Evolutionary conservation across 2,797 vertebrate genomes (phyloP).

Genomic region (Pelochelys cantorii): DNA sequence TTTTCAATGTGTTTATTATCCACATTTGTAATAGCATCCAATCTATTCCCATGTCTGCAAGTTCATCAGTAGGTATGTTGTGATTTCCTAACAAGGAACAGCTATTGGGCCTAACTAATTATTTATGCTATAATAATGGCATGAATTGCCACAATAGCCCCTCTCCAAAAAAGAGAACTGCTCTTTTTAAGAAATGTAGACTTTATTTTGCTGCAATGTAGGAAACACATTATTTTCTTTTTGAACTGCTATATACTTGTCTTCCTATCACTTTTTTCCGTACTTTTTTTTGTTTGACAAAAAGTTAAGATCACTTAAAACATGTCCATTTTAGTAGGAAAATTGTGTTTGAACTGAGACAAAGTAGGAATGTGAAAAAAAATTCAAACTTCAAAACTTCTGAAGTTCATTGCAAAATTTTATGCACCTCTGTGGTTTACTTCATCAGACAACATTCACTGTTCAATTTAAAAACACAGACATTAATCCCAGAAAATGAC

Average conservation of each 20-base stretch:
- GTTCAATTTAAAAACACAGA: not conserved
- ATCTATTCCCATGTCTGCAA: not conserved
- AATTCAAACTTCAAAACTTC: not conserved
- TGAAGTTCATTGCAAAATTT: not conserved
- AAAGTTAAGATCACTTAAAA: accelerated
- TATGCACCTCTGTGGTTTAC: not conserved
- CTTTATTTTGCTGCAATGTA: not conserved
- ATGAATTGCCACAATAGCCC: not conserved
- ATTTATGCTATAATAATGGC: not conserved
- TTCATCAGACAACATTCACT: not conserved
- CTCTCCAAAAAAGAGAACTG: accelerated
- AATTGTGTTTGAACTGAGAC: not conserved
- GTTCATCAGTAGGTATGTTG: not conserved
- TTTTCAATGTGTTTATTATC: not conserved
- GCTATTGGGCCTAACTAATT: not conserved
- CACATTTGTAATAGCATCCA: constrained; percentile 3
- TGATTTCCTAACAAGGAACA: accelerated
- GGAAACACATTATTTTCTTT: not conserved
- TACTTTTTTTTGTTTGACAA: not conserved
- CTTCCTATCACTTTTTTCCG: not conserved
- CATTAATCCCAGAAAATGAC: not conserved
- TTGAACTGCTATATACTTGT: not conserved
- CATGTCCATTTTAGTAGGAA: not conserved
- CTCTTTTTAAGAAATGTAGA: not conserved
- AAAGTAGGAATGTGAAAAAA: not conserved